Evolutionary conservation across 2,113 vertebrate species (phyloP), one percentile per base, ranked within the genome.

Genomic region (Cygnus atratus): DNA sequence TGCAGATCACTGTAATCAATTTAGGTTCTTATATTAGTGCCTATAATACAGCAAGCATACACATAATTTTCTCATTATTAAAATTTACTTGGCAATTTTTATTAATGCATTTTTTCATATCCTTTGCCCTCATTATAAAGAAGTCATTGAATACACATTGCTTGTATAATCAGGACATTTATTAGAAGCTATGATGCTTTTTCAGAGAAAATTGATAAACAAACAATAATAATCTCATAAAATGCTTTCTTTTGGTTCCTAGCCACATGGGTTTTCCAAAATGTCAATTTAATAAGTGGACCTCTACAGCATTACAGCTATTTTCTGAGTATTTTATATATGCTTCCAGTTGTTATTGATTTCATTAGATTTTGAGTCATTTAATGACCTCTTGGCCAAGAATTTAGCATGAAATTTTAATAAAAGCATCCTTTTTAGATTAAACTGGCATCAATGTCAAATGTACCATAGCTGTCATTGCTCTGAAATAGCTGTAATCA

Each of bases 31-130:
- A 44, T 11, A 41, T 78, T 83, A 65, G 18, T 65, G 61, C 48
- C 13, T 71, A n/a, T 89, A 62, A 50, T 52, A 46, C 19, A 85
- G 48, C 41, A 55, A 35, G 39, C 35, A 65, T 12, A 57, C 31
- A 67, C 62, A 84, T 85, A 14, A 76, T 88, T 94, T 87, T 87
- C 54, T 94, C 35, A 48, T 83, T 88, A 75, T 75, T 83, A 73
- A 76, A 88, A 80, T 88, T 65, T 68, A 90, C 67, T 94, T 68
- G 57, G 22, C 25, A 57, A 43, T 86, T 78, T 96, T 89, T 89
- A 11, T 77, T 61, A 86, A 31, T 13, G 4, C 21, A 19, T 78
- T 87, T 75, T 90, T 61, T 41, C 41, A n/a, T 73, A 87, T 90
- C 21, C 58, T 83, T 90, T 83, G 48, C 33, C 39, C 39, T 92